These are phyloP conservation scores for Tetropium fuscum DNA, from an alignment of 2,888 invertebrate genomes.

Conservation along the genomic window DNA sequence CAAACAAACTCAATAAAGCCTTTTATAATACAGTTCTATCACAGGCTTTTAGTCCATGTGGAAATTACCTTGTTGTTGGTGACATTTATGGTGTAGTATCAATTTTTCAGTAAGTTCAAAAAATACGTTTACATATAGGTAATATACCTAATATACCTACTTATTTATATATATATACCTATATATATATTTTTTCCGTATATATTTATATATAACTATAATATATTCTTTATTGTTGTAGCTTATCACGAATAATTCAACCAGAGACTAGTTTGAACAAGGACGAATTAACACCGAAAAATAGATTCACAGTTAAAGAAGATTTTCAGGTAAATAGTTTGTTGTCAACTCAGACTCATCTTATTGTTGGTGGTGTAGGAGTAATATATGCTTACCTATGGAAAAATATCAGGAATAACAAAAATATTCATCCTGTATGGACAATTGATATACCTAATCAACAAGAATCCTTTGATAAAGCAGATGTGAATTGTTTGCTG, in stretches of 20 bases:
- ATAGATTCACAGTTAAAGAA: slow-evolving; percentile 72
- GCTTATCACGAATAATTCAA: slow-evolving; percentile 73
- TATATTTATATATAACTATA: slow-evolving; percentile 1
- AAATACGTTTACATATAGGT: too few species aligned
- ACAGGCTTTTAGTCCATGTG: slow-evolving; percentile 87
- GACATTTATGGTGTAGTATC: slow-evolving; percentile 89
- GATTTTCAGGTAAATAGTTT: slow-evolving; percentile 78
- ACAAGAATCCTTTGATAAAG: slow-evolving; percentile 77
- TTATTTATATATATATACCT: too few species aligned
- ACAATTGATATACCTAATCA: slow-evolving; percentile 74
- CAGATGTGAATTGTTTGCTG: slow-evolving; percentile 83
- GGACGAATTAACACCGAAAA: slow-evolving; percentile 73
- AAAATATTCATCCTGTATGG: slow-evolving; percentile 76
- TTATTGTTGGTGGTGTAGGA: slow-evolving; percentile 81
- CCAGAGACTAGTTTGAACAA: slow-evolving; percentile 70
- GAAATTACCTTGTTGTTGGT: slow-evolving; percentile 84
- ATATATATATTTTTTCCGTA: too few species aligned
- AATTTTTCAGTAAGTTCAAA: slow-evolving; percentile 78
- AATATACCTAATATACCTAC: too few species aligned
- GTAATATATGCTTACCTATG: slow-evolving; percentile 83
- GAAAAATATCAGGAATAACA: slow-evolving; percentile 74
- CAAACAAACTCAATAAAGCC: slow-evolving; percentile 67
- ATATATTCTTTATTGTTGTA: slow-evolving; percentile 62
- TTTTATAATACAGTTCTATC: slow-evolving; percentile 85
- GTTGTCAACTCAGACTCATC: slow-evolving; percentile 73